Conservation (phyloP, 2,888 invertebrate genomes). For the Ormyrus rosae region DNA sequence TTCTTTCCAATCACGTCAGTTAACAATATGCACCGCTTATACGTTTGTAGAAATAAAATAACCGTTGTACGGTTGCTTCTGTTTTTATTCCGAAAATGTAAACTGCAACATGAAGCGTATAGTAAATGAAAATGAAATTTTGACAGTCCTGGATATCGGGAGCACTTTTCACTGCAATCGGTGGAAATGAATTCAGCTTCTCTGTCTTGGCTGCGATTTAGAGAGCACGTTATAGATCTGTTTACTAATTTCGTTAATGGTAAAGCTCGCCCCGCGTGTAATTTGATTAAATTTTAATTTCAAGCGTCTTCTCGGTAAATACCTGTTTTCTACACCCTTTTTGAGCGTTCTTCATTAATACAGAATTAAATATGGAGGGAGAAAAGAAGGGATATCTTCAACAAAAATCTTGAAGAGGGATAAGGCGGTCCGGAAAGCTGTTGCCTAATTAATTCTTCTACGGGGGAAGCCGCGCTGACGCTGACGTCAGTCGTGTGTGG, state of each 20-base stretch:
- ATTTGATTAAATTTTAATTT: not conserved
- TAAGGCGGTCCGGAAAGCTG: not conserved
- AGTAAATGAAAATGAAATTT: no score
- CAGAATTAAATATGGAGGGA: not conserved
- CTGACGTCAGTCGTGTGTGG: not conserved
- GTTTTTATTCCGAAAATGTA: no score
- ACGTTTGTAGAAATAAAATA: no score
- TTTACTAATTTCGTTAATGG: not conserved
- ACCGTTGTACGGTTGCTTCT: no score
- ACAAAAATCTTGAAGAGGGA: constrained; percentile 14
- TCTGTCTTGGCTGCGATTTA: no score
- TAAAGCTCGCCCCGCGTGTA: not conserved
- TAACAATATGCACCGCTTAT: no score
- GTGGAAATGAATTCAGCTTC: no score
- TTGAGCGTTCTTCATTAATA: not conserved
- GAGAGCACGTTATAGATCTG: no score
- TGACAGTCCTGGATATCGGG: no score
- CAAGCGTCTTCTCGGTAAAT: not conserved
- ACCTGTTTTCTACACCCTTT: not conserved
- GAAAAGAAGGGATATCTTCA: not conserved
- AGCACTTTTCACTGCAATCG: no score
- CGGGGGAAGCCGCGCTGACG: not conserved
- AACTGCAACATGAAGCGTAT: no score
- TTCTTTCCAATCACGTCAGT: no score
- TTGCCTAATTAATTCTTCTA: constrained; percentile 19